Conservation (phyloP, 2,888 invertebrate species). For the Leptinotarsa rubiginosa region DNA sequence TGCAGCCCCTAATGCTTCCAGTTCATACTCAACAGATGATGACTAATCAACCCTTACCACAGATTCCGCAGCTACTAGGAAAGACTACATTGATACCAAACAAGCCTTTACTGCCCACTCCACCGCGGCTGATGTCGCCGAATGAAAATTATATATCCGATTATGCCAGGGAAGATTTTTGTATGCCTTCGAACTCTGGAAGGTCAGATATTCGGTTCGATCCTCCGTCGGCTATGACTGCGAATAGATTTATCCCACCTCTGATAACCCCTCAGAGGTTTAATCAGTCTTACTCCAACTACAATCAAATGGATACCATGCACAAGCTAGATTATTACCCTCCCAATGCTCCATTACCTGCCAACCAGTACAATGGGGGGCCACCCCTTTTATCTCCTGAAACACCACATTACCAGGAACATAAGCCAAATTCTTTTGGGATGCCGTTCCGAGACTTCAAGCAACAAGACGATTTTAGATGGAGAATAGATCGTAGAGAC, state of each 20-base stretch:
- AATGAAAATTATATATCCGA: constrained; percentile 41
- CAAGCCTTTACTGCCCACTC: constrained; percentile 16
- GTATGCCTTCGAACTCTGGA: not conserved
- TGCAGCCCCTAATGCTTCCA: not conserved
- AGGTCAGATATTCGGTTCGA: constrained; percentile 19
- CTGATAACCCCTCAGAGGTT: constrained; percentile 25
- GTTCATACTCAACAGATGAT: constrained; percentile 1
- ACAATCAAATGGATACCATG: constrained; percentile 33
- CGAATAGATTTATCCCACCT: constrained; percentile 24
- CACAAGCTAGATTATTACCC: constrained; percentile 43
- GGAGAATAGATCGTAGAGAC: constrained; percentile 40
- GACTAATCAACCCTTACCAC: constrained; percentile 8
- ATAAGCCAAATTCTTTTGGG: constrained; percentile 35
- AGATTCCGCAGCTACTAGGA: constrained; percentile 20
- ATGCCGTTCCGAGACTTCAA: constrained; percentile 31
- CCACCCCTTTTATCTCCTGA: constrained; percentile 42
- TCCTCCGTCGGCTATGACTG: constrained; percentile 14
- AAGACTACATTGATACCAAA: no score
- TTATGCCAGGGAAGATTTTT: constrained; percentile 31
- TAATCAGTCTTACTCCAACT: constrained; percentile 27
- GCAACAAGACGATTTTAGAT: constrained; percentile 37
- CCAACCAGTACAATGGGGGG: constrained; percentile 36
- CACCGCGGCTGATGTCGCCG: constrained; percentile 31
- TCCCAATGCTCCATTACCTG: constrained; percentile 31
- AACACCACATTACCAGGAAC: constrained; percentile 40